Base-by-base conservation (phyloP, 2,888 invertebrate species). In the Nomada flava region DNA sequence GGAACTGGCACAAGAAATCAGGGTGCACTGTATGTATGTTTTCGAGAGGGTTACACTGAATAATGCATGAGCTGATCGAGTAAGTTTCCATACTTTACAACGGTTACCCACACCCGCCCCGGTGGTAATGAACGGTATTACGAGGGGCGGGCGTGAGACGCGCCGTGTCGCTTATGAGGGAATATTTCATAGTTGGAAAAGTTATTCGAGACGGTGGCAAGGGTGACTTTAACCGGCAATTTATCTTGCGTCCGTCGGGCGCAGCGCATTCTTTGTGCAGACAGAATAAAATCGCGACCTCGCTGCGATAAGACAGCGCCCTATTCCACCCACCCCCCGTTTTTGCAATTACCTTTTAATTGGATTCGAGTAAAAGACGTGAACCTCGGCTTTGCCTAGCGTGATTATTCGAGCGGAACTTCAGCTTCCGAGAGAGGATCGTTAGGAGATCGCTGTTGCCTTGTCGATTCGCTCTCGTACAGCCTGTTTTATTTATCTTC, bases 141-240 rank as follows among this genome's bases (percentile, higher is more conserved):
- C 74, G 75, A 72, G 55, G 71, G 83, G 29, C 23, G 73, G 80
- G 87, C 78, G 73, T 69, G 44, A 73, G 85, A 29, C 47, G 79
- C 84, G 88, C 83, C 82, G 83, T 79, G 84, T 78, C 87, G 88
- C 84, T 89, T 88, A 87, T 79, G 86, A 83, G 87, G 81, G 81
- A 84, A 90, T 91, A 91, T 90, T 90, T 90, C 86, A 90, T 90
- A 86, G 89, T 89, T 84, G 83, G 75, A 85, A 82, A 90, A 91
- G 86, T 90, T 89, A 83, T 74, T 63, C 74, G 53, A 50, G 52
- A 64, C 64, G 64, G 63, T 53, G 74, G 71, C 78, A 62, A 64
- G 63, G 64, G 73, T 52, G 84, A 75, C 73, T 84, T 76, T 83
- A 84, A 85, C 70, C 76, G 65, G 79, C 76, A 82, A 87, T 90